A percentile compares a stretch with the other conserved stretches of the same genome.
Conservation (phyloP, 1,140 invertebrate species). For the Zaprionus taronus region DNA sequence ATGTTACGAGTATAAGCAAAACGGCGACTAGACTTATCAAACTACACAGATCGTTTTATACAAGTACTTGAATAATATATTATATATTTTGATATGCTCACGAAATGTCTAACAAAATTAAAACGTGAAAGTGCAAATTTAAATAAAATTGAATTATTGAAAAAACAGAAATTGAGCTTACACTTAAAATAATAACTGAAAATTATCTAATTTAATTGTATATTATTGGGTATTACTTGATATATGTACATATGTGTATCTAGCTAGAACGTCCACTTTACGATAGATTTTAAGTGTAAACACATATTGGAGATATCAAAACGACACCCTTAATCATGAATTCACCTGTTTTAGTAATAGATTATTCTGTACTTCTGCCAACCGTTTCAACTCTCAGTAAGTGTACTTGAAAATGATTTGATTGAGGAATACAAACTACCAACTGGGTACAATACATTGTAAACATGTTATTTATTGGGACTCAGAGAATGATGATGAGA, state of each 20-base stretch:
- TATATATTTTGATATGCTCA: constrained; percentile 74
- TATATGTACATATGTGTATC: constrained; percentile 3
- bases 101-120: constrained; percentile 28
- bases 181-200: not conserved
- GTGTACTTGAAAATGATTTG: not conserved
- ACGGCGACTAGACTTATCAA: constrained; percentile 48
- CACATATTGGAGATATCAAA: not conserved
- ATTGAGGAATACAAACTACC: not conserved
- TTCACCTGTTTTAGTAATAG: not conserved
- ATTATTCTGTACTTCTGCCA: not conserved
- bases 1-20: constrained; percentile 4
- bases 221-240: not conserved
- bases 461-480: constrained; percentile 65
- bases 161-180: not conserved
- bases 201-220: not conserved
- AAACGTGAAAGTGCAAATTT: constrained; percentile 49
- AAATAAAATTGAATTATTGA: constrained; percentile 30
- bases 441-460: constrained; percentile 31
- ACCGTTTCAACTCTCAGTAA: not conserved
- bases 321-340: not conserved
- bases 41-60: constrained; percentile 65
- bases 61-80: constrained; percentile 29
- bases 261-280: not conserved
- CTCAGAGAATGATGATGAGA: constrained; percentile 47
- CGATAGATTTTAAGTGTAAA: not conserved